A percentile compares a stretch with the other conserved stretches of the same genome.
These are phyloP conservation scores for Cossypha polioptera DNA, from an alignment of 2,797 vertebrate genomes.

Conservation along the genomic window DNA sequence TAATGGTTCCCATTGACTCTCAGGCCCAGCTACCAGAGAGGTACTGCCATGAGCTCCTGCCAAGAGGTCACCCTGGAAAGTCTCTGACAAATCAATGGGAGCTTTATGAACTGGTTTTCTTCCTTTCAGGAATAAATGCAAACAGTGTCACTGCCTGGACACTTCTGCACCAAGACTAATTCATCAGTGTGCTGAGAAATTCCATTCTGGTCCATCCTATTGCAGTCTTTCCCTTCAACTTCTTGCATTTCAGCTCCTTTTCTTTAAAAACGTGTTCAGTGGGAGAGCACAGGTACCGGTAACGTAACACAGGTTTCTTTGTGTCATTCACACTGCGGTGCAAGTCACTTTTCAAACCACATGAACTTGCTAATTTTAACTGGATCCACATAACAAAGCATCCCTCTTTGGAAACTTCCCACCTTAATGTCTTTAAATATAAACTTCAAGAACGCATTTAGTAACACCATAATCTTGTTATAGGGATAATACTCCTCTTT, in stretches of 20 bases:
- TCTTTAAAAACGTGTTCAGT: not conserved
- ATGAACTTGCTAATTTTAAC: not conserved
- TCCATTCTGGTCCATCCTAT: not conserved
- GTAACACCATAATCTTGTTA: not conserved
- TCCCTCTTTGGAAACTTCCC: not conserved
- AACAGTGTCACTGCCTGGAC: not conserved
- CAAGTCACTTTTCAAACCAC: not conserved
- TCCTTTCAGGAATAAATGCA: not conserved
- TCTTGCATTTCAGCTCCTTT: not conserved
- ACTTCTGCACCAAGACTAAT: not conserved
- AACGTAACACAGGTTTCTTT: not conserved
- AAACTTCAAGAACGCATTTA: not conserved
- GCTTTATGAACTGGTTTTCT: not conserved
- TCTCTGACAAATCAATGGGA: not conserved
- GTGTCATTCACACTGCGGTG: accelerated
- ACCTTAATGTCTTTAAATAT: not conserved
- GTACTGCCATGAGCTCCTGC: not conserved
- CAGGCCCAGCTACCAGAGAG: not conserved
- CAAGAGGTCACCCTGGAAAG: not conserved
- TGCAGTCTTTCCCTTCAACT: not conserved
- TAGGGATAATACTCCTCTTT: not conserved
- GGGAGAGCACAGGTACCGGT: not conserved
- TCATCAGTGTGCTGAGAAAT: not conserved
- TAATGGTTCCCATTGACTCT: not conserved
- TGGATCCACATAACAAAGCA: not conserved